Base-by-base conservation (phyloP, 2,113 vertebrate species). In the Bufo bufo region DNA sequence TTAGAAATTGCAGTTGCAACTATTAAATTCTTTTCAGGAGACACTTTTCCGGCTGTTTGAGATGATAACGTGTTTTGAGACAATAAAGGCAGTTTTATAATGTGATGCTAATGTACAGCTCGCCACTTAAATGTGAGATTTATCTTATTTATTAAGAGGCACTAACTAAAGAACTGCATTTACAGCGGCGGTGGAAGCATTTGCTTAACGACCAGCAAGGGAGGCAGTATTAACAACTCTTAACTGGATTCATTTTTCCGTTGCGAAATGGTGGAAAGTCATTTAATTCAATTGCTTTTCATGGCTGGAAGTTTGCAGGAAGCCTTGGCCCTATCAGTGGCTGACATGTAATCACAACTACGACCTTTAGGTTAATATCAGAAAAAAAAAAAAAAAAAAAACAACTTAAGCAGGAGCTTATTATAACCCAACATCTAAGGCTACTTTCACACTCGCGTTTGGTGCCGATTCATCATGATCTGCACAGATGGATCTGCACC, bases 281-380 rank as follows among this genome's bases (percentile, higher is more conserved):
- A 84, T 88, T 88, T 88, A 88, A 88, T 88, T 88, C 82, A 88
- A 88, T 88, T 88, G 79, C 80, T 63, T 75, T 58, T 88, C 72
- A 49, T 16, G 71, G 69, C 80, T 83, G 80, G 47, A 61, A 77
- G 71, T 75, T 61, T 63, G 16, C 49, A 50, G 45, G 6, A 59
- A 85, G 84, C 71, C 11, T 19, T 5, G 9, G 16, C 54, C 84
- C 43, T 61, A 77, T 71, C 47, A 19, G 47, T 17, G 63, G 49
- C 82, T 52, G 47, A 69, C 6, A n/a, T 69, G 82, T 54, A 71
- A 83, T 66, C 81, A 83, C 81, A 66, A 69, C 45, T 6, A 14
- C 3, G 19, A 66, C 81, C 81, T 83, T 83, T 65, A 83, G 61
- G 61, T 83, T 83, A 66, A 66, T 66, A n/a, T 23, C 61, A n/a